Conservation (phyloP, 1,140 invertebrate species). For the Zelostemma sp. region DNA sequence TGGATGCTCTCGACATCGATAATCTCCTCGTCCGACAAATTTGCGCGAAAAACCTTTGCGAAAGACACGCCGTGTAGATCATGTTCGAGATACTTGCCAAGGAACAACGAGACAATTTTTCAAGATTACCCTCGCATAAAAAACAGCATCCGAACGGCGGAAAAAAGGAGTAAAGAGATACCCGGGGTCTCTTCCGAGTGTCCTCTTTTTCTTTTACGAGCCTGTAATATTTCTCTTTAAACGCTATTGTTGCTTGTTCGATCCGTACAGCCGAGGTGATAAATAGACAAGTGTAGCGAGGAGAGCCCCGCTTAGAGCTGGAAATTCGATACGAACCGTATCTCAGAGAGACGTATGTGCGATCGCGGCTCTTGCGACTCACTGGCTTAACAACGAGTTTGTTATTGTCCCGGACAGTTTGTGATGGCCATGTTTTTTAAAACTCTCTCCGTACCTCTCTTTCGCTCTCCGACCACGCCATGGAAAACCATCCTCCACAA, state of each 20-base stretch:
- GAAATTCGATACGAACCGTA: conserved; percentile 45
- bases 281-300: conserved; percentile 39
- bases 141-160: no score
- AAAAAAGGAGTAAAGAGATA: not conserved
- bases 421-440: conserved; percentile 37
- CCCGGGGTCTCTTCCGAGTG: not conserved
- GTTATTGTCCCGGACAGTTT: conserved; percentile 40
- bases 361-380: conserved; percentile 39
- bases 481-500: conserved; percentile 12
- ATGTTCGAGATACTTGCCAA: no score
- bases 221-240: conserved; percentile 6
- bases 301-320: conserved; percentile 19
- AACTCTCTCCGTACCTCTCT: conserved; percentile 12
- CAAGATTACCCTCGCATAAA: no score
- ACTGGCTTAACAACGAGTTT: conserved; percentile 45
- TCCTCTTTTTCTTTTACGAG: not conserved
- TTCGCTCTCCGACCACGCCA: conserved; percentile 10
- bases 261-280: conserved; percentile 18
- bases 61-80: no score
- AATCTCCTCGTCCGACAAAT: no score
- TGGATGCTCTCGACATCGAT: no score
- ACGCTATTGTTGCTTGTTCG: conserved; percentile 18
- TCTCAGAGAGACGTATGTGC: conserved; percentile 41
- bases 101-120: no score
- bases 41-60: no score